These are phyloP conservation scores for Anthophora plumipes DNA, from an alignment of 2,888 invertebrate species.

Conservation along the genomic window DNA sequence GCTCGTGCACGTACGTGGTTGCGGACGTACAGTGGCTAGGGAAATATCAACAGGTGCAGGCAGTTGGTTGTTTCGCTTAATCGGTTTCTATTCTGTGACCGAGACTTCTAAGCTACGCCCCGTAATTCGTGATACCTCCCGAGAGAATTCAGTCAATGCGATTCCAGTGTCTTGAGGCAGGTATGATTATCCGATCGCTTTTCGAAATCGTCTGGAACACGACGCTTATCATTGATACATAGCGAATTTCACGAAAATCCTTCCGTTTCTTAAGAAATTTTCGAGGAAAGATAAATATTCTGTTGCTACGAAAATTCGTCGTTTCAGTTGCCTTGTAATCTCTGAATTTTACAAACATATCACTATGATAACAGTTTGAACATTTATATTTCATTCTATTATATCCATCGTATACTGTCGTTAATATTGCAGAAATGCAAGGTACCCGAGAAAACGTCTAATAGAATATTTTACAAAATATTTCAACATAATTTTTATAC, in stretches of 20 bases:
- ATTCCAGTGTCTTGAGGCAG: conserved; percentile 28
- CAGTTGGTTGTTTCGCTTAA: conserved; percentile 80
- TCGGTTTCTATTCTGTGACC: conserved; percentile 75
- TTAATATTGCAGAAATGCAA: too few species aligned
- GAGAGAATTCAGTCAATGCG: conserved; percentile 39
- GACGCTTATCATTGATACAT: background rate
- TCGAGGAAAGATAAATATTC: too few species aligned
- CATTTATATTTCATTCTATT: too few species aligned
- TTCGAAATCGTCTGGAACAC: background rate
- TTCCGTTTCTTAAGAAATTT: background rate
- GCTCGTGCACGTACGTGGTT: background rate
- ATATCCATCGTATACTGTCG: too few species aligned
- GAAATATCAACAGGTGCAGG: conserved; percentile 80
- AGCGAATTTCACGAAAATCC: background rate
- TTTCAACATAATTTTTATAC: too few species aligned
- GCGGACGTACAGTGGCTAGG: conserved; percentile 53
- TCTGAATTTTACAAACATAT: background rate
- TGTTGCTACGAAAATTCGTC: too few species aligned
- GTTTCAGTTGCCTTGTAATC: too few species aligned
- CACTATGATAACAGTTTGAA: too few species aligned
- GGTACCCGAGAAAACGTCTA: too few species aligned
- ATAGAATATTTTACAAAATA: too few species aligned
- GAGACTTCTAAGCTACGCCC: conserved; percentile 72
- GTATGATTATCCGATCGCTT: conserved; percentile 23
- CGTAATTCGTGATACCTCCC: conserved; percentile 59